These are phyloP conservation scores for Siniperca chuatsi DNA, from an alignment of 2,113 vertebrate species.

Conservation along the genomic window DNA sequence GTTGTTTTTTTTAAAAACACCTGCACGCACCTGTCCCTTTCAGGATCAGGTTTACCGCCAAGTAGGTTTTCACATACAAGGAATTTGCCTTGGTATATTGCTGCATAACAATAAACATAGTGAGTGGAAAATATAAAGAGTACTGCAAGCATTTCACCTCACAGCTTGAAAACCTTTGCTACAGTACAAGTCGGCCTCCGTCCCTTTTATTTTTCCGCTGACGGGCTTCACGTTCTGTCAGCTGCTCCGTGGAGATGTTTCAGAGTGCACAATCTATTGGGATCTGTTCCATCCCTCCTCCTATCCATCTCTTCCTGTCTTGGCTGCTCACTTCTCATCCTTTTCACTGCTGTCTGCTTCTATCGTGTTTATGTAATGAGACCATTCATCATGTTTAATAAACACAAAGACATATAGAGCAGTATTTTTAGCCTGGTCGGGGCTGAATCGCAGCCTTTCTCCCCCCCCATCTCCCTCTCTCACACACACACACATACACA, in stretches of 20 bases:
- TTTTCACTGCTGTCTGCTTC: conserved; percentile 28
- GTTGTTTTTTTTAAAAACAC: too few species aligned
- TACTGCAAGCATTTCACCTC: too few species aligned
- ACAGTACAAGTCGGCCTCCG: background rate
- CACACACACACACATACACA: conserved; percentile 10
- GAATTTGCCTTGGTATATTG: too few species aligned
- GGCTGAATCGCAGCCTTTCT: background rate
- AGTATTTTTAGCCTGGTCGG: conserved; percentile 55
- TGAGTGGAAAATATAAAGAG: too few species aligned
- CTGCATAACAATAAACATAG: too few species aligned
- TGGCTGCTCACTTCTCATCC: conserved; percentile 15
- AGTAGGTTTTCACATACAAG: too few species aligned
- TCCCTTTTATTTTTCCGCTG: background rate
- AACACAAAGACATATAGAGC: conserved; percentile 59
- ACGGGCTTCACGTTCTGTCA: background rate
- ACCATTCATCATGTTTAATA: conserved; percentile 71
- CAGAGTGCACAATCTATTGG: background rate
- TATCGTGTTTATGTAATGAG: conserved; percentile 58
- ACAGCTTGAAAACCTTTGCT: too few species aligned
- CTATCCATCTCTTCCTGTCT: conserved; percentile 42
- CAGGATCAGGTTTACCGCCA: too few species aligned
- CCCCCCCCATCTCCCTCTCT: background rate
- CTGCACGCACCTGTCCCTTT: too few species aligned
- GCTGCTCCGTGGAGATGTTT: conserved; percentile 16
- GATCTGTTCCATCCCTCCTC: background rate